Conservation (phyloP, 2,113 vertebrate species). For the Cepphus grylle region DNA sequence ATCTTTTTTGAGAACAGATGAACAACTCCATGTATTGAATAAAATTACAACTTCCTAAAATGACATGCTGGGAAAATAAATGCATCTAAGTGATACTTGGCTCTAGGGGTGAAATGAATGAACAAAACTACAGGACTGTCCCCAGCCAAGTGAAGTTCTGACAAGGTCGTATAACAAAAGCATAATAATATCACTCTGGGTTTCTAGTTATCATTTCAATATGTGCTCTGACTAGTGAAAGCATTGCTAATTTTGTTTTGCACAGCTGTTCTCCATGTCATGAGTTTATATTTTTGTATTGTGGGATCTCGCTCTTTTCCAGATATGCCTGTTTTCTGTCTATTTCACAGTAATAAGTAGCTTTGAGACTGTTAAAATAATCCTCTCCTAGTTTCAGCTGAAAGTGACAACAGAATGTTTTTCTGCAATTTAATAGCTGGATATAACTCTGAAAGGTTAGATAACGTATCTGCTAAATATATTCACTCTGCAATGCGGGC, state of each 20-base stretch:
- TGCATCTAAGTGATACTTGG: slow-evolving; percentile 17
- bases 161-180: slow-evolving; percentile 46
- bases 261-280: slow-evolving; percentile 8
- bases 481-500: background rate
- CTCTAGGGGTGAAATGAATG: slow-evolving; percentile 9
- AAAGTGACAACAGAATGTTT: background rate
- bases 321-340: background rate
- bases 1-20: background rate
- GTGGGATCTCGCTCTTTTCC: background rate
- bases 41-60: slow-evolving; percentile 45
- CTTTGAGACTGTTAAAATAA: slow-evolving; percentile 34
- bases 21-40: background rate
- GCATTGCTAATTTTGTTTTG: slow-evolving; percentile 20
- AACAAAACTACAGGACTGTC: background rate
- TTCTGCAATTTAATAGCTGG: background rate
- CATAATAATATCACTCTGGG: background rate
- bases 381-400: background rate
- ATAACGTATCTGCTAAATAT: background rate
- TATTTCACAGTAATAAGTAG: background rate
- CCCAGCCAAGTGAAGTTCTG: slow-evolving; percentile 20
- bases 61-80: slow-evolving; percentile 42
- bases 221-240: slow-evolving; percentile 41
- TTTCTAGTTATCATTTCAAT: slow-evolving; percentile 23
- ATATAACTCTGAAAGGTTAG: background rate
- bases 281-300: background rate